Evolutionary conservation across 2,113 vertebrate genomes (phyloP).

Genomic region (Pavo muticus): DNA sequence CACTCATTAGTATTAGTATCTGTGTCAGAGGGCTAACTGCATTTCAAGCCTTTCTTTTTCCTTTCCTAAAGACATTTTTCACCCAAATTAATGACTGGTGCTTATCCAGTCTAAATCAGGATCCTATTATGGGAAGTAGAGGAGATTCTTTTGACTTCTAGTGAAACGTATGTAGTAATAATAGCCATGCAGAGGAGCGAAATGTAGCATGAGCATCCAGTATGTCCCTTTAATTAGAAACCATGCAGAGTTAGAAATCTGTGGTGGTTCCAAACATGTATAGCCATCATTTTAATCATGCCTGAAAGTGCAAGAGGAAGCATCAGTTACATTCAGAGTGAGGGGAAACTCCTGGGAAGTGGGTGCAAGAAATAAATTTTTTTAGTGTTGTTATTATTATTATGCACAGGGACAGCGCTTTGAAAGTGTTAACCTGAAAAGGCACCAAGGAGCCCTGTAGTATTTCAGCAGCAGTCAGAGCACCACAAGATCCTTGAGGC

Average conservation of each 20-base stretch:
- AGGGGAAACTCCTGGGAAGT: slow-evolving; percentile 54
- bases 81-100: slow-evolving; percentile 19
- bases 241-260: slow-evolving; percentile 53
- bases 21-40: slow-evolving; percentile 5
- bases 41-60: neutral
- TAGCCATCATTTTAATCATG: slow-evolving; percentile 62
- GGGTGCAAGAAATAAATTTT: slow-evolving; percentile 52
- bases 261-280: slow-evolving; percentile 49
- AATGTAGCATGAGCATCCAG: slow-evolving; percentile 41
- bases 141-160: slow-evolving; percentile 41
- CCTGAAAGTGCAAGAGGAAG: slow-evolving; percentile 33
- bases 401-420: slow-evolving; percentile 37
- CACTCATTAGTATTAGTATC: neutral
- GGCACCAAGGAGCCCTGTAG: neutral
- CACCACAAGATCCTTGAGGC: slow-evolving; percentile 48
- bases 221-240: slow-evolving; percentile 67
- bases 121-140: slow-evolving; percentile 32
- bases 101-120: slow-evolving; percentile 51
- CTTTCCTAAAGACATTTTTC: slow-evolving; percentile 50
- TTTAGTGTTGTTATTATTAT: neutral
- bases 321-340: slow-evolving; percentile 54
- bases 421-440: slow-evolving; percentile 52
- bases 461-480: slow-evolving; percentile 34
- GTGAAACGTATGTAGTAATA: slow-evolving; percentile 51
- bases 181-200: slow-evolving; percentile 33